phyloP scores from a whole-genome alignment of 2,888 invertebrate genomes.

The Drosophila sordidula region DNA sequence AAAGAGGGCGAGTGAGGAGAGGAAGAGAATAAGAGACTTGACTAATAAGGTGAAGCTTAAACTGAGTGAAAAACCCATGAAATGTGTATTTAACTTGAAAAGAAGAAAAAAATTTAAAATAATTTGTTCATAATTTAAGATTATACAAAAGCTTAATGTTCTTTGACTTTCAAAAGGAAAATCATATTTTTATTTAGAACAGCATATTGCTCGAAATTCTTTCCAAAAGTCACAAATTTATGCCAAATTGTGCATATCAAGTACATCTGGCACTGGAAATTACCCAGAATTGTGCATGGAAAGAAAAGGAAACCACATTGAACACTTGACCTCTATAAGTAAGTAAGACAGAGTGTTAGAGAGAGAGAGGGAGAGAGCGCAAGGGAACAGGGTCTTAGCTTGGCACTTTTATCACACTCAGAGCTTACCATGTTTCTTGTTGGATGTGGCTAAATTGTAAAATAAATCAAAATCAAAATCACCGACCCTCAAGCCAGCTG shows the following conservation, averaged over 20 bases:
- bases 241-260: constrained; percentile 8
- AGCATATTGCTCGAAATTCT: too few relatives aligned
- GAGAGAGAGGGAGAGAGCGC: background rate
- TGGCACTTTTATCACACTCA: constrained; percentile 40
- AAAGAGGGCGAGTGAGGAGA: too few relatives aligned
- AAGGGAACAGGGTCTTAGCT: background rate
- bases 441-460: constrained; percentile 71
- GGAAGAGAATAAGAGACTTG: too few relatives aligned
- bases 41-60: too few relatives aligned
- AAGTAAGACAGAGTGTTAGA: background rate
- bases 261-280: constrained; percentile 5
- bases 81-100: too few relatives aligned
- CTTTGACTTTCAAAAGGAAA: too few relatives aligned
- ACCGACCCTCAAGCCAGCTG: constrained; percentile 49
- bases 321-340: constrained; percentile 41
- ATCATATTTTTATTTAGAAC: too few relatives aligned
- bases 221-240: background rate
- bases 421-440: constrained; percentile 55
- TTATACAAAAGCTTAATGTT: too few relatives aligned
- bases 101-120: too few relatives aligned
- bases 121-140: too few relatives aligned
- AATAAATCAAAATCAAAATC: constrained; percentile 74
- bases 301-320: constrained; percentile 11
- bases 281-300: background rate
- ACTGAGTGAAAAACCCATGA: too few relatives aligned